These are phyloP conservation scores for Chiridota heheva DNA, from an alignment of 35 echinoderm and acorn worm species.

Conservation along the genomic window DNA sequence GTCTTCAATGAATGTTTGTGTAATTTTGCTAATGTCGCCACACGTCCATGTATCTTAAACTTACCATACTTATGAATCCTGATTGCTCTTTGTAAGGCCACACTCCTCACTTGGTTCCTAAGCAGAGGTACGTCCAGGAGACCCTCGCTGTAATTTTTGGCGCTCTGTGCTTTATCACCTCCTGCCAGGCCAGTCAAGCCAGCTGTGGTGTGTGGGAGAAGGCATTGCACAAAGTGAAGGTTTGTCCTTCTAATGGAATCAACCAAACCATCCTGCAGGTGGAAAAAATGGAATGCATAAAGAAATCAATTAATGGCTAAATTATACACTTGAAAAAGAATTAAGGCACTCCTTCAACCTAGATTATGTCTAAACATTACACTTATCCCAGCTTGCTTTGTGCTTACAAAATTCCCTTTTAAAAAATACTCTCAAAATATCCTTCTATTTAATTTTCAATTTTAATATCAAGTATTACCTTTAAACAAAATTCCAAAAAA, in stretches of 20 bases:
- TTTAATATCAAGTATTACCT: no score
- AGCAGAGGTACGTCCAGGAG: conserved; percentile 81
- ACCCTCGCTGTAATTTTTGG: conserved; percentile 43
- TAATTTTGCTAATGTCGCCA: no score
- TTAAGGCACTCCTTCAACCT: no score
- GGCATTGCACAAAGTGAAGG: conserved; percentile 91
- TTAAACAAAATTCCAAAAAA: no score
- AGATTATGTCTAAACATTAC: no score
- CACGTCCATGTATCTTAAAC: no score
- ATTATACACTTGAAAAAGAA: no score
- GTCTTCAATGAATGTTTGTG: no score
- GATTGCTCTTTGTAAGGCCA: conserved; percentile 63
- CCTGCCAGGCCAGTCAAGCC: conserved; percentile 67
- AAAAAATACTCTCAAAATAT: no score
- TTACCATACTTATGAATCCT: conserved; percentile 80
- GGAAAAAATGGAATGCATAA: neutral
- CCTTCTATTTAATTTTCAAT: no score
- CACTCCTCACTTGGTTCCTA: conserved; percentile 58
- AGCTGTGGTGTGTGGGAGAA: conserved; percentile 72
- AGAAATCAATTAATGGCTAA: neutral
- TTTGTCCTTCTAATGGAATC: conserved; percentile 81
- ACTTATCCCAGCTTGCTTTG: no score
- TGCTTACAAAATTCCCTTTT: no score
- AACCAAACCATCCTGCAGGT: conserved; percentile 79
- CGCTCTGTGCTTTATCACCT: conserved; percentile 5